phyloP scores from a whole-genome alignment of 2,113 vertebrate genomes.

The Pogona vitticeps region DNA sequence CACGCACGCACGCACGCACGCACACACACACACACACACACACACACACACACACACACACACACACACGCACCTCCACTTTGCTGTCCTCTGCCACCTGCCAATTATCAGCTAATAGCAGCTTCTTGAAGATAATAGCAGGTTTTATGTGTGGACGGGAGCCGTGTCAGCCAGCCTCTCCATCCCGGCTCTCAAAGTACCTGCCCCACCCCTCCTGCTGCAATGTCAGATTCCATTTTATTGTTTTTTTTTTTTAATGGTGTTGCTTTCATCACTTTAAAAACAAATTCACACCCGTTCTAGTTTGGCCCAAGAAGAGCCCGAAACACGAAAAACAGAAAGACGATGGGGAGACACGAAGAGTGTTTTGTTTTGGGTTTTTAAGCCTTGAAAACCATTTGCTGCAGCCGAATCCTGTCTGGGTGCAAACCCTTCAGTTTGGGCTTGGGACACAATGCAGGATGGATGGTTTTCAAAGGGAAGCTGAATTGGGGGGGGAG shows the following conservation, averaged over 20 bases:
- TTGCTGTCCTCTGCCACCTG: no score
- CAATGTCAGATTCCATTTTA: neutral
- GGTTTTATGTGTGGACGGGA: no score
- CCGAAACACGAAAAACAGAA: neutral
- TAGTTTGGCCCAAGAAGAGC: neutral
- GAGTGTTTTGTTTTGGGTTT: neutral
- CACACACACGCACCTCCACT: no score
- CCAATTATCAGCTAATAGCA: no score
- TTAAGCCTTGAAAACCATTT: neutral
- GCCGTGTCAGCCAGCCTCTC: no score
- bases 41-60: no score
- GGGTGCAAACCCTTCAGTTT: slow-evolving; percentile 9
- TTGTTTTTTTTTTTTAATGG: neutral
- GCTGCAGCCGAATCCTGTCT: neutral
- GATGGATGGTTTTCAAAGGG: slow-evolving; percentile 28
- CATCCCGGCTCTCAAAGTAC: no score
- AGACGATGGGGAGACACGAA: neutral
- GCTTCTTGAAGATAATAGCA: no score
- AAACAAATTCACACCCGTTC: neutral
- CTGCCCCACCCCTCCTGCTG: neutral
- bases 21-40: no score
- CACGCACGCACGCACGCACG: no score
- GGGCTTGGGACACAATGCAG: neutral
- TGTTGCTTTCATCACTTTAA: neutral
- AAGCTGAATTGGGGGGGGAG: slow-evolving; percentile 6